phyloP scores from a whole-genome alignment of 2,888 invertebrate species.

The Patella depressa region DNA sequence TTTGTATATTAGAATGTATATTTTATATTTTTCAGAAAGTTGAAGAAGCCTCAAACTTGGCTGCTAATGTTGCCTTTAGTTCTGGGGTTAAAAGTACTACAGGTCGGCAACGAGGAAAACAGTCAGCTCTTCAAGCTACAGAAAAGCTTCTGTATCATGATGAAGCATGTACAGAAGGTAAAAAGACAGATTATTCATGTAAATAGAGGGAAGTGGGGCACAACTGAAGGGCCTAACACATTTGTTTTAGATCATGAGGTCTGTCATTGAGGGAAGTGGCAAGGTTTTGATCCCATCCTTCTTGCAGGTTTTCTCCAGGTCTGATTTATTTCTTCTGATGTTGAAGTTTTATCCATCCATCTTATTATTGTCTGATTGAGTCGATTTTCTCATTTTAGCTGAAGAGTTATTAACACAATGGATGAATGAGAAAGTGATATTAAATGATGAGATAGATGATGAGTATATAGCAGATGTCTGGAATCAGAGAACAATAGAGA shows the following conservation, averaged over 20 bases:
- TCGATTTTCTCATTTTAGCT: conserved; percentile 47
- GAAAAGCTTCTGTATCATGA: conserved; percentile 56
- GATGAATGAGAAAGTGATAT: conserved; percentile 64
- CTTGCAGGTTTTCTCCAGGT: no score
- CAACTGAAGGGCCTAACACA: no score
- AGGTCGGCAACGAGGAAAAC: conserved; percentile 46
- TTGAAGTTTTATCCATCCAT: no score
- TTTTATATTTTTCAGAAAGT: conserved; percentile 54
- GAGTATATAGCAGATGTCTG: conserved; percentile 51
- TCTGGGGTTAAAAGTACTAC: conserved; percentile 38
- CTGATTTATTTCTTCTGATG: no score
- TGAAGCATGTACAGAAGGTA: conserved; percentile 60
- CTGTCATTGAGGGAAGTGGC: no score
- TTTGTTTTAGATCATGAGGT: no score
- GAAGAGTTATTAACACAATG: conserved; percentile 67
- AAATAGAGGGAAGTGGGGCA: no score
- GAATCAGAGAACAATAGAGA: conserved; percentile 43
- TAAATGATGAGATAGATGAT: conserved; percentile 51
- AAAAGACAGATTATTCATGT: background rate
- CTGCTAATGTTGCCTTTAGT: conserved; percentile 58
- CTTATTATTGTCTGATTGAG: no score
- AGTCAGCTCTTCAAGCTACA: conserved; percentile 41
- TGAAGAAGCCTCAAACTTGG: conserved; percentile 63
- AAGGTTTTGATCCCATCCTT: no score
- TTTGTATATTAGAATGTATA: background rate